Evolutionary conservation across 1,140 invertebrate genomes (phyloP).

Genomic region (Apis dorsata): DNA sequence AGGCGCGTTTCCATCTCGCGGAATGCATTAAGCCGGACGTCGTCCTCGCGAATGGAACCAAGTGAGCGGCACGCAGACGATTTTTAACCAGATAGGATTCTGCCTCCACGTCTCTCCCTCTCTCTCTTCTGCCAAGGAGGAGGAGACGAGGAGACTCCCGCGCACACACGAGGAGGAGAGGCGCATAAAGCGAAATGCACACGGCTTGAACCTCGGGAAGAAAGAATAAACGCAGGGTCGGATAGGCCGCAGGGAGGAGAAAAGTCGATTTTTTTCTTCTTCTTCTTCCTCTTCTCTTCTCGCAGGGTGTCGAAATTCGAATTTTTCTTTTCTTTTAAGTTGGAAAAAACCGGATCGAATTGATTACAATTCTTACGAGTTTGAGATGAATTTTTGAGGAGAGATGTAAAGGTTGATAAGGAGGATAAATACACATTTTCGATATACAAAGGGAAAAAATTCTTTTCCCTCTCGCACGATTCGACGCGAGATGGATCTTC

Average conservation of each 20-base stretch:
- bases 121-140: background rate
- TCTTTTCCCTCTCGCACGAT: no score
- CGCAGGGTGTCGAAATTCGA: no score
- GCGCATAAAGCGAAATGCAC: slow-evolving; percentile 39
- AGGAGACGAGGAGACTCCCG: slow-evolving; percentile 36
- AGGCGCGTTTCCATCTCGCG: slow-evolving; percentile 64
- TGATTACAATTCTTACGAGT: no score
- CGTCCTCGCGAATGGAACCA: slow-evolving; percentile 66
- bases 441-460: no score
- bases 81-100: slow-evolving; percentile 70
- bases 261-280: background rate
- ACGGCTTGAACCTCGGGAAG: slow-evolving; percentile 19
- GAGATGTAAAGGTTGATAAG: no score
- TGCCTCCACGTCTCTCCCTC: slow-evolving; percentile 45
- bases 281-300: background rate
- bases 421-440: no score
- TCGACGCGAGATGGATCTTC: background rate
- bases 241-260: slow-evolving; percentile 8
- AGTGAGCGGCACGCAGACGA: slow-evolving; percentile 70
- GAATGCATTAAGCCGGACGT: slow-evolving; percentile 69
- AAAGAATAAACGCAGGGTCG: slow-evolving; percentile 34
- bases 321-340: no score
- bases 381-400: no score
- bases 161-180: slow-evolving; percentile 34
- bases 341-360: no score